Conservation (phyloP, 2,113 vertebrate genomes). For the Crotalus helleri region DNA sequence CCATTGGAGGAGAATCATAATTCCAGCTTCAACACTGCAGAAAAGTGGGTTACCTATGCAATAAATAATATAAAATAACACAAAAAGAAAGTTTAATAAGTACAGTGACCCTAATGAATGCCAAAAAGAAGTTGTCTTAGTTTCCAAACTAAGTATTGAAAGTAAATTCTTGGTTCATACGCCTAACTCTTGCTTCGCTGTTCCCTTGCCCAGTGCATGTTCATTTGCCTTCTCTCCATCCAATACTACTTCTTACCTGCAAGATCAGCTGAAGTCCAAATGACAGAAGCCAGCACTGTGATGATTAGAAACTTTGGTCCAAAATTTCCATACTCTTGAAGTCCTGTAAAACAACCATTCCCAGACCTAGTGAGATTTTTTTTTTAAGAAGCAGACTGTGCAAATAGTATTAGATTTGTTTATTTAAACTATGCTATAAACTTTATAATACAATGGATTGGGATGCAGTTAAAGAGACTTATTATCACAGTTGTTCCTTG, state of each 20-base stretch:
- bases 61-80: background rate
- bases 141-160: background rate
- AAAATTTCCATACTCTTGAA: background rate
- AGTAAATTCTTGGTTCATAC: background rate
- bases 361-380: background rate
- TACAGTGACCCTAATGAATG: background rate
- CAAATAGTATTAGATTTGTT: background rate
- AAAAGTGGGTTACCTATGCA: background rate
- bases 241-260: background rate
- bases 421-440: background rate
- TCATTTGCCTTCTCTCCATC: background rate
- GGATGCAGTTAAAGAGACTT: background rate
- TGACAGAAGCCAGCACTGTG: background rate
- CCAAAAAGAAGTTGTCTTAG: background rate
- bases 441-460: background rate
- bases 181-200: background rate
- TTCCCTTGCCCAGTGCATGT: background rate
- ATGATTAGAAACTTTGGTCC: background rate
- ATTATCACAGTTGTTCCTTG: background rate
- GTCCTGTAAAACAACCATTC: background rate
- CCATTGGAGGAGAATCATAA: background rate
- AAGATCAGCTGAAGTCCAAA: background rate
- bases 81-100: background rate
- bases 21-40: background rate
- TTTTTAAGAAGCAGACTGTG: background rate